Evolutionary conservation across 2,113 vertebrate genomes (phyloP).

Genomic region (Poicephalus meyeri): DNA sequence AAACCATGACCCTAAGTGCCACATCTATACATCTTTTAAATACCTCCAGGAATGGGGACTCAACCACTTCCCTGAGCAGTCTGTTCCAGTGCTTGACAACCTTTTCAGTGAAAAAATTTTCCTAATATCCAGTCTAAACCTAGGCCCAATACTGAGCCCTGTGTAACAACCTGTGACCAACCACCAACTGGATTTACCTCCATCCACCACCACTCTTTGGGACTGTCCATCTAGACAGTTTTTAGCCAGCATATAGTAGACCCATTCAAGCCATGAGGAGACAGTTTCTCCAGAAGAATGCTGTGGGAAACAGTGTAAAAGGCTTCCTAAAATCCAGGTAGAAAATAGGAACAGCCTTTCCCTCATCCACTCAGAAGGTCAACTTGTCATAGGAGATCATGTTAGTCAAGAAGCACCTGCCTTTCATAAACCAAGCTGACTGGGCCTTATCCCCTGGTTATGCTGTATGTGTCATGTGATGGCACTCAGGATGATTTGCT

Average conservation of each 20-base stretch:
- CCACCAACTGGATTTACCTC: neutral
- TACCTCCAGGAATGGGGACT: neutral
- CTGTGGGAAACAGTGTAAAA: neutral
- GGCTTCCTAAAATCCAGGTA: neutral
- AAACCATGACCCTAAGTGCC: neutral
- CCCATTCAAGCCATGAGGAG: neutral
- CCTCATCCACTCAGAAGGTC: neutral
- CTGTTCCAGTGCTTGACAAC: neutral
- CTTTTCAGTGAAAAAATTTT: neutral
- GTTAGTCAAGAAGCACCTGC: neutral
- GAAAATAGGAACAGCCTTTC: neutral
- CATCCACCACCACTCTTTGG: neutral
- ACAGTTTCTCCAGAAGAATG: neutral
- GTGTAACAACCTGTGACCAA: neutral
- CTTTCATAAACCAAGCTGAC: neutral
- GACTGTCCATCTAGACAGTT: neutral
- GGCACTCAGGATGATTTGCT: neutral
- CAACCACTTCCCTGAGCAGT: neutral
- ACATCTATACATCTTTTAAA: neutral
- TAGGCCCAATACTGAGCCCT: neutral
- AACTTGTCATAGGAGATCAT: neutral
- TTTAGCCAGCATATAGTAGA: neutral
- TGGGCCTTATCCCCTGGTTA: neutral
- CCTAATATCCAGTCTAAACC: accelerated
- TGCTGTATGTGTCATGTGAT: neutral